Conservation (phyloP, 2,888 invertebrate genomes). For the Coelogynopora nodosa region DNA sequence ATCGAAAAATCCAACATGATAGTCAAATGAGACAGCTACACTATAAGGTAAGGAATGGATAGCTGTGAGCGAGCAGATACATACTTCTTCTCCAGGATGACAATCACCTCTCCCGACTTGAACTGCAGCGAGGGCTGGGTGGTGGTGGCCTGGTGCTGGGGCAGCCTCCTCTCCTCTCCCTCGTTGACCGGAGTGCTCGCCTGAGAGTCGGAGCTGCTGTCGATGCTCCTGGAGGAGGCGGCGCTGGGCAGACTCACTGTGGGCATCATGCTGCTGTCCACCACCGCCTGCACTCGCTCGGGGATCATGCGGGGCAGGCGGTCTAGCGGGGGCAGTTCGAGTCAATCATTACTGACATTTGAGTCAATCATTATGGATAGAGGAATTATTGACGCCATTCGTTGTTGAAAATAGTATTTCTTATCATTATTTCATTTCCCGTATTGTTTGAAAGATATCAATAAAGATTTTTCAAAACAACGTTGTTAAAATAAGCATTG, state of each 20-base stretch:
- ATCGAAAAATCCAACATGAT: too few species aligned
- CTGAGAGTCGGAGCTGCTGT: neutral
- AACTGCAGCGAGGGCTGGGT: slow-evolving; percentile 67
- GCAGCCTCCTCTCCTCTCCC: neutral
- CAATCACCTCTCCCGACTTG: slow-evolving; percentile 82
- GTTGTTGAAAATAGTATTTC: too few species aligned
- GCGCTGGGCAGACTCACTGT: neutral
- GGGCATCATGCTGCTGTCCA: neutral
- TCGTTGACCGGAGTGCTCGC: neutral
- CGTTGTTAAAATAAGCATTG: too few species aligned
- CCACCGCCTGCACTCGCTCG: slow-evolving; percentile 10
- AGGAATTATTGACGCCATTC: too few species aligned
- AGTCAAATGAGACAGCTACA: neutral
- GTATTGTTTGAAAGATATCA: too few species aligned
- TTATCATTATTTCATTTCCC: too few species aligned
- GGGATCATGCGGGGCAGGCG: slow-evolving; percentile 67
- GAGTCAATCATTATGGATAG: too few species aligned
- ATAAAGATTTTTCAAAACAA: too few species aligned
- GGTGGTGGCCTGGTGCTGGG: slow-evolving; percentile 63
- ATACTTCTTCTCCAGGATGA: slow-evolving; percentile 79
- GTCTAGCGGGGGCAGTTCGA: slow-evolving; percentile 62
- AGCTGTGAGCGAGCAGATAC: slow-evolving; percentile 49
- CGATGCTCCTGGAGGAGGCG: neutral
- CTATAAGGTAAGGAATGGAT: neutral
- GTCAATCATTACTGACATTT: too few species aligned